phyloP scores from a whole-genome alignment of 2,113 vertebrate species.

The Apus apus region DNA sequence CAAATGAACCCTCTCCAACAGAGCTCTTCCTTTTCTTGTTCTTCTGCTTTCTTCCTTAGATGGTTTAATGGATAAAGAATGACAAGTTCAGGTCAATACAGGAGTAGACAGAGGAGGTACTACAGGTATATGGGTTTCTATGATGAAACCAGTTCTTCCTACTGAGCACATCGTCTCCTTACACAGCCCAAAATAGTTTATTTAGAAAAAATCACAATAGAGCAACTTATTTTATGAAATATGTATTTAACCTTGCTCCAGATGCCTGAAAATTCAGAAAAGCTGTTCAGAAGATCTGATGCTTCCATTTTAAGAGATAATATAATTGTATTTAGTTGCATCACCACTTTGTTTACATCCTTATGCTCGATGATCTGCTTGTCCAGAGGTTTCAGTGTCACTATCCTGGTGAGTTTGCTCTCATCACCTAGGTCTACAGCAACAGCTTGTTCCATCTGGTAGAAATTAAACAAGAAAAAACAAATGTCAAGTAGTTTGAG shows the following conservation, averaged over 20 bases:
- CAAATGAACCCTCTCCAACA: not conserved
- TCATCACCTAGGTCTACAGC: conserved; percentile 75
- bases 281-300: conserved; percentile 68
- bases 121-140: not conserved
- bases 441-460: conserved; percentile 79
- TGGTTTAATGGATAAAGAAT: not conserved
- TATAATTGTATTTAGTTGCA: conserved; percentile 77
- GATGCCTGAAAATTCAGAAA: conserved; percentile 78
- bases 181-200: not conserved
- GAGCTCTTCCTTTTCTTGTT: not conserved
- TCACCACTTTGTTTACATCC: conserved; percentile 80
- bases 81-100: not conserved
- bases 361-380: conserved; percentile 82
- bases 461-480: not conserved
- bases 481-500: not conserved
- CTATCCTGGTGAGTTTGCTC: conserved; percentile 64
- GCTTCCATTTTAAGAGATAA: conserved; percentile 74
- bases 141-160: not conserved
- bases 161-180: not conserved
- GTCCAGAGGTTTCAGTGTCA: conserved; percentile 76
- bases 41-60: not conserved
- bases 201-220: not conserved
- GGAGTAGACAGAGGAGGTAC: not conserved
- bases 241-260: conserved; percentile 80
- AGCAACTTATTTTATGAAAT: not conserved